Conservation (phyloP, 2,113 vertebrate species). For the Xenus cinereus region DNA sequence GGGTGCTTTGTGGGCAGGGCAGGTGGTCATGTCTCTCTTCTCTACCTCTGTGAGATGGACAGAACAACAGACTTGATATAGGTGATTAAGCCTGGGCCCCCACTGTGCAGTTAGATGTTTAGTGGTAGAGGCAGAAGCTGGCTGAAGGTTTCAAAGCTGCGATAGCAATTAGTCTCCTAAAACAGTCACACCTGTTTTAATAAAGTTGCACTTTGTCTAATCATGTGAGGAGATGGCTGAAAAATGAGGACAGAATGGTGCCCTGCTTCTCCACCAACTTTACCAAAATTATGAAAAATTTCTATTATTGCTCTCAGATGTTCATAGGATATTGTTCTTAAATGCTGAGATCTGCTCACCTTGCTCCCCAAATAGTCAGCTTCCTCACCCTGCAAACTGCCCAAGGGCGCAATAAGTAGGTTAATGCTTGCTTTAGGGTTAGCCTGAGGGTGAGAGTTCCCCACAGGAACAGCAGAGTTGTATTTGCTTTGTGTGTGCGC, state of each 20-base stretch:
- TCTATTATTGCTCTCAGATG: not conserved
- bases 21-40: not conserved
- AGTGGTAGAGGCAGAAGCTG: not conserved
- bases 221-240: not conserved
- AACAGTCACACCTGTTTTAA: not conserved
- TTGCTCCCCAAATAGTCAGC: slow-evolving; percentile 22
- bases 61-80: not conserved
- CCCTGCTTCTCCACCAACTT: not conserved
- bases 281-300: not conserved
- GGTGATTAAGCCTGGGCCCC: not conserved
- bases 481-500: not conserved
- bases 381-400: slow-evolving; percentile 52
- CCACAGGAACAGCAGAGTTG: slow-evolving; percentile 1
- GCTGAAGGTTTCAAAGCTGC: not conserved
- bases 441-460: slow-evolving; percentile 71
- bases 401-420: slow-evolving; percentile 69
- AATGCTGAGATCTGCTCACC: slow-evolving; percentile 25
- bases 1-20: not conserved
- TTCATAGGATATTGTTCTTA: not conserved
- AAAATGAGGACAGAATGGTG: not conserved
- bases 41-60: not conserved
- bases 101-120: not conserved
- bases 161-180: not conserved
- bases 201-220: not conserved
- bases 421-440: slow-evolving; percentile 74